Percentiles rank a stretch among this genome's conserved stretches.
These are phyloP conservation scores for Agrotis ipsilon DNA, from an alignment of 2,888 invertebrate species.

Conservation along the genomic window DNA sequence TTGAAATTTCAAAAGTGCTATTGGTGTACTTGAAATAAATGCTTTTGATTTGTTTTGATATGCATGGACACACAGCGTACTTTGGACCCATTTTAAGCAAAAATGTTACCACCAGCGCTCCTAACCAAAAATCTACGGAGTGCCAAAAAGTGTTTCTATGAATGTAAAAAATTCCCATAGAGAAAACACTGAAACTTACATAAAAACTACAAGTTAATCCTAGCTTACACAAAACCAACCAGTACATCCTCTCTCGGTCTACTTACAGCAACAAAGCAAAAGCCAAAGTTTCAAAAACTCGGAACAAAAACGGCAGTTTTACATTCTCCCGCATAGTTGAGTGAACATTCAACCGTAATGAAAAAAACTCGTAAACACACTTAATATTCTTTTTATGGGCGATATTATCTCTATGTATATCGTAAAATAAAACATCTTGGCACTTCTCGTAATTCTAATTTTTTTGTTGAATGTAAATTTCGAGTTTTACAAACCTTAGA, in stretches of 20 bases:
- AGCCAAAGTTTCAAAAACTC: constrained; percentile 41
- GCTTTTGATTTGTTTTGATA: too few relatives aligned
- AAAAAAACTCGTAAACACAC: constrained; percentile 60
- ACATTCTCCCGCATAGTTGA: constrained; percentile 50
- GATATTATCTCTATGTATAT: constrained; percentile 63
- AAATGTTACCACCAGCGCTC: too few relatives aligned
- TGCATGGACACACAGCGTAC: too few relatives aligned
- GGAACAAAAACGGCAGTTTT: constrained; percentile 48
- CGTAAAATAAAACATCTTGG: constrained; percentile 57
- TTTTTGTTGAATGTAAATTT: constrained; percentile 49
- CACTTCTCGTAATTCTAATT: constrained; percentile 59
- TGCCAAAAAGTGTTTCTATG: too few relatives aligned
- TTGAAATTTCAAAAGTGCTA: too few relatives aligned
- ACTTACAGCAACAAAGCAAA: constrained; percentile 24
- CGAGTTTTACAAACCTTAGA: constrained; percentile 2
- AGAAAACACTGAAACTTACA: background rate
- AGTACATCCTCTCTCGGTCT: background rate
- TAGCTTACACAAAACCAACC: constrained; percentile 5
- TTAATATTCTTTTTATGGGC: constrained; percentile 63
- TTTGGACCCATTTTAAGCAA: too few relatives aligned
- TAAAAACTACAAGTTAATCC: background rate
- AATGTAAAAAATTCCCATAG: background rate
- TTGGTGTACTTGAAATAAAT: too few relatives aligned
- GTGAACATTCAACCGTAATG: constrained; percentile 52
- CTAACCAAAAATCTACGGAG: too few relatives aligned